Conservation (phyloP, 2,888 invertebrate genomes). For the Coleophora deauratella region DNA sequence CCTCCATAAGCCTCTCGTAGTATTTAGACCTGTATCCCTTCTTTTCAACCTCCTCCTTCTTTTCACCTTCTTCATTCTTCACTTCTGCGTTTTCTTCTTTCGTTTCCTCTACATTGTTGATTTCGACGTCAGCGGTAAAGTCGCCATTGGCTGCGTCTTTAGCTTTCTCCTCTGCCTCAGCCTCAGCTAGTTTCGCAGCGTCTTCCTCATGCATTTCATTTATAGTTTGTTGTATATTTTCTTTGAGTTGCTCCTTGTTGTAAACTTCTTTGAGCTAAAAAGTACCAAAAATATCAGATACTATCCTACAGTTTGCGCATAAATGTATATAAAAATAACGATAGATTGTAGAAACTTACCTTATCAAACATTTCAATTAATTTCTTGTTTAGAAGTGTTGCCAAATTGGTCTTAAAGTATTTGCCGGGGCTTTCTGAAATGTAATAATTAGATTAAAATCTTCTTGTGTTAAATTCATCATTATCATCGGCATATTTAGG, state of each 20-base stretch:
- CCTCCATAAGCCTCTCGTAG: constrained; percentile 16
- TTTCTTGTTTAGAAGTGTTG: constrained; percentile 17
- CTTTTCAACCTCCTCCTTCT: neutral
- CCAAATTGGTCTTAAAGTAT: constrained; percentile 28
- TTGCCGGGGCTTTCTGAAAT: constrained; percentile 22
- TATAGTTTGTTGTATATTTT: neutral
- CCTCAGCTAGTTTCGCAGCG: neutral
- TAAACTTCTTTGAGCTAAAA: neutral
- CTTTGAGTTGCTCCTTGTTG: neutral
- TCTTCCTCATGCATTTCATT: neutral
- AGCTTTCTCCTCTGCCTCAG: neutral
- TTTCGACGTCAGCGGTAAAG: neutral
- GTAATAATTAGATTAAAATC: neutral
- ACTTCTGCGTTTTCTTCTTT: neutral
- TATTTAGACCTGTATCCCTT: neutral
- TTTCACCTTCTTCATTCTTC: neutral
- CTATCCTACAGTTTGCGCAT: too few relatives aligned
- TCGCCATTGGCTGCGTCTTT: too few relatives aligned
- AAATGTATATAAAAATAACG: too few relatives aligned
- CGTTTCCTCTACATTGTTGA: neutral
- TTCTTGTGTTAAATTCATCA: too few relatives aligned
- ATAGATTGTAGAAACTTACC: too few relatives aligned
- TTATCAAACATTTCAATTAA: constrained; percentile 28
- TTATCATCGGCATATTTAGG: too few relatives aligned
- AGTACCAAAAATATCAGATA: too few relatives aligned